Conservation (phyloP, 2,797 vertebrate genomes). For the Sphaeramia orbicularis region DNA sequence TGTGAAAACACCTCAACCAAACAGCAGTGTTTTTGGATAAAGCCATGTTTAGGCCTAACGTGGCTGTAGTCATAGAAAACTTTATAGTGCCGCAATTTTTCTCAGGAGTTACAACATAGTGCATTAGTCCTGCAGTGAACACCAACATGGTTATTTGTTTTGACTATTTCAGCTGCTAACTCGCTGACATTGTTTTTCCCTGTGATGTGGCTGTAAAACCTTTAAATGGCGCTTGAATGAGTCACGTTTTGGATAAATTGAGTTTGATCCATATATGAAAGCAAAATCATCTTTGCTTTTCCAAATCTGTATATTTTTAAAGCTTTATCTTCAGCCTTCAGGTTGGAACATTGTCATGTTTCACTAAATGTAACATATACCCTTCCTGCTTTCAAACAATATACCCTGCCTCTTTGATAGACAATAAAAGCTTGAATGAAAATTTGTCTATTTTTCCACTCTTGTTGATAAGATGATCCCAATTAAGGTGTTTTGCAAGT, state of each 20-base stretch:
- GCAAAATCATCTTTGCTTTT: background rate
- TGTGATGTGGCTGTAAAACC: background rate
- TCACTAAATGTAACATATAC: constrained; percentile 12
- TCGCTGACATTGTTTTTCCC: background rate
- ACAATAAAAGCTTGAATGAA: constrained; percentile 53
- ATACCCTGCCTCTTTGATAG: constrained; percentile 52
- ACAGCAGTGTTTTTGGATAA: constrained; percentile 59
- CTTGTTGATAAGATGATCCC: no score
- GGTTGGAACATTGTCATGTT: constrained; percentile 10
- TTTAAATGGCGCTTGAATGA: background rate
- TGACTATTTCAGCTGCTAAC: constrained; percentile 6
- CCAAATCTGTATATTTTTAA: constrained; percentile 2
- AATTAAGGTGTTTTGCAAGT: no score
- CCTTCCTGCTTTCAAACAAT: constrained; percentile 36
- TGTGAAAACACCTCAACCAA: constrained; percentile 35
- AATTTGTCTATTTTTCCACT: constrained; percentile 5
- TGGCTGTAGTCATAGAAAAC: background rate
- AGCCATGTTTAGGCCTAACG: constrained; percentile 41
- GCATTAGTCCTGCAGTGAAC: constrained; percentile 10
- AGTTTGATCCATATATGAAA: background rate
- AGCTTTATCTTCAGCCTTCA: background rate
- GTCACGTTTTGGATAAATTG: background rate
- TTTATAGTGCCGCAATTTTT: constrained; percentile 20
- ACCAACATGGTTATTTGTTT: background rate
- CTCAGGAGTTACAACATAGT: constrained; percentile 29